Conservation (phyloP, 2,797 vertebrate genomes). For the Pangasius macronema region DNA sequence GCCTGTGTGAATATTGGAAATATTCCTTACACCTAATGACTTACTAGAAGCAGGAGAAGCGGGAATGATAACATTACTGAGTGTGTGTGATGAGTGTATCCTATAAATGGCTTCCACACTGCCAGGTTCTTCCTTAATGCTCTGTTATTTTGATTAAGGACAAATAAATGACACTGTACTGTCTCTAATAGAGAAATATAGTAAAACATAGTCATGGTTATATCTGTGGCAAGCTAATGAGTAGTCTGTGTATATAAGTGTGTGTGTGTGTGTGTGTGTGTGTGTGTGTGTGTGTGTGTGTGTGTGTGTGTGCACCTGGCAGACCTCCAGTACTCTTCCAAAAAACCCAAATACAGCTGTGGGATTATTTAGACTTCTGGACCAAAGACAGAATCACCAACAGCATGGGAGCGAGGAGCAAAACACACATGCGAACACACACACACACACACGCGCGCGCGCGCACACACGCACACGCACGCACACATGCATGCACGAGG, state of each 20-base stretch:
- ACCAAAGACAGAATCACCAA: conserved; percentile 57
- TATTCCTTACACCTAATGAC: neutral
- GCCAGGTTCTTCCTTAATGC: neutral
- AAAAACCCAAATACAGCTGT: conserved; percentile 68
- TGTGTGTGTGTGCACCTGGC: neutral
- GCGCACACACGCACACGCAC: conserved; percentile 10
- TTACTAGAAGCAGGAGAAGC: neutral
- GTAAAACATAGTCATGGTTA: neutral
- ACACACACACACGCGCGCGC: neutral
- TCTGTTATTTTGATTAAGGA: neutral
- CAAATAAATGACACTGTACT: neutral
- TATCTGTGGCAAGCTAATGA: neutral
- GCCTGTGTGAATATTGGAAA: neutral
- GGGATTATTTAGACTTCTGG: conserved; percentile 48
- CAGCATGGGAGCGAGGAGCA: neutral
- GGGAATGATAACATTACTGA: neutral
- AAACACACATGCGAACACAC: neutral
- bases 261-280: conserved; percentile 1
- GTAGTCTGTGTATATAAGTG: neutral
- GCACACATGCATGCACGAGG: neutral
- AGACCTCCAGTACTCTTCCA: neutral
- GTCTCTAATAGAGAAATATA: neutral
- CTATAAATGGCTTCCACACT: neutral
- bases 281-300: neutral
- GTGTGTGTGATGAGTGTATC: neutral